Evolutionary conservation across 2,797 vertebrate genomes (phyloP).

Genomic region (Salarias fasciatus): DNA sequence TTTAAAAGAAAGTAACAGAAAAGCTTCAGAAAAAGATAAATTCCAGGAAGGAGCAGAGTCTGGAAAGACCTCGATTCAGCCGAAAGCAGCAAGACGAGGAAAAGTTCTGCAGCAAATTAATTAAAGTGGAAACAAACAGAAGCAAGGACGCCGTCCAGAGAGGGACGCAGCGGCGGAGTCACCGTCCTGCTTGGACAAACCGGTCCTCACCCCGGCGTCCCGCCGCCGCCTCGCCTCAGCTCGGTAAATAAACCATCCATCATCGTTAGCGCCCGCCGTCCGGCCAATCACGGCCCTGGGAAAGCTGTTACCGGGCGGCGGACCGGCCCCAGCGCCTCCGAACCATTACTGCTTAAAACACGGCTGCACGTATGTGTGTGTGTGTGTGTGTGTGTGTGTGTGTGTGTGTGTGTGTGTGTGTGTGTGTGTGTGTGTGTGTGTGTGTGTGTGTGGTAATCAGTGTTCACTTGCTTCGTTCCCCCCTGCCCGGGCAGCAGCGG

Average conservation of each 20-base stretch:
- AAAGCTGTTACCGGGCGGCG: slow-evolving; percentile 71
- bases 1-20: no score
- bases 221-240: slow-evolving; percentile 67
- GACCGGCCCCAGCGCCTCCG: slow-evolving; percentile 73
- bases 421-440: no score
- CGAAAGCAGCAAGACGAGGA: neutral
- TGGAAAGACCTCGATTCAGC: neutral
- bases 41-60: no score
- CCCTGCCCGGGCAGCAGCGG: slow-evolving; percentile 24
- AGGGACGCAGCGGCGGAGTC: slow-evolving; percentile 16
- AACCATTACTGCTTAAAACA: slow-evolving; percentile 71
- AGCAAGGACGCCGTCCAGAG: slow-evolving; percentile 20
- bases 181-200: slow-evolving; percentile 29
- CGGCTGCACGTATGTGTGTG: slow-evolving; percentile 47
- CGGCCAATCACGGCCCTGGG: slow-evolving; percentile 60
- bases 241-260: slow-evolving; percentile 78
- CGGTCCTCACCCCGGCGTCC: slow-evolving; percentile 20
- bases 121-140: slow-evolving; percentile 13
- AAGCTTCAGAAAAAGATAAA: no score
- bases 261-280: slow-evolving; percentile 71
- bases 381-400: no score
- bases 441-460: slow-evolving; percentile 32
- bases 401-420: no score
- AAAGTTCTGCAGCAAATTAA: slow-evolving; percentile 12
- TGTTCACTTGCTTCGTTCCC: slow-evolving; percentile 36